Evolutionary conservation across 2,113 vertebrate genomes (phyloP), one percentile per base, ranked within the genome.

Genomic region (Caracal caracal): DNA sequence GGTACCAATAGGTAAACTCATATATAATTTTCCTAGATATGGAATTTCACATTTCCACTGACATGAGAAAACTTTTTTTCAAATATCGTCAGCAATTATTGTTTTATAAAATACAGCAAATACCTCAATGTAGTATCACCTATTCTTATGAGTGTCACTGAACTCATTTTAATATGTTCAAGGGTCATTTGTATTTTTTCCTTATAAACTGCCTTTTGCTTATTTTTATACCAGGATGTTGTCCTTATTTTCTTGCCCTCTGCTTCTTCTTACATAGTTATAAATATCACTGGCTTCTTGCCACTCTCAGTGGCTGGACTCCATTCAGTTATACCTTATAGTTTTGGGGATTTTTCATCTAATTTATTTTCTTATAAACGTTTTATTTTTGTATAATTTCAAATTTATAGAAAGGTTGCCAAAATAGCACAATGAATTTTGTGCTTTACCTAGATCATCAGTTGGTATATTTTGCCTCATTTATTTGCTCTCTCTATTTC

Each of bases 341-440:
- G 22, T 87, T 59, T 35, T 5, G 37, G 30, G 37, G 49, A 59
- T 68, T 59, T 70, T 63, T 80, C 30, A 30, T 59, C 61, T 70
- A 70, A 2, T 47, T 35, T 87, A 35, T 79, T 76, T 68, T 30
- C 49, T 79, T 79, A 8, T 35, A 28, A 79, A 43, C 15, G 35
- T 59, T 93, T 79, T 59, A 87, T 79, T 93, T 35, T 93, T 10
- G 70, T 59, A n/a, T 70, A 93, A 59, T 81, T 80, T 80, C 37
- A 80, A 56, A 79, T 47, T 22, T 80, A 87, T 59, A 59, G 33
- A 59, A 49, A 59, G 87, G n/a, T 26, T 76, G 59, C 24, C 15
- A 93, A n/a, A 75, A 66, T 76, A 76, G 28, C 43, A 65, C n/a
- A 93, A 76, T 5, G 49, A 79, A 79, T 65, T 68, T 49, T 59